Percentiles rank a stretch among this genome's conserved stretches.
These are phyloP conservation scores for Epinotia ramella DNA, from an alignment of 2,888 invertebrate species.

Conservation along the genomic window DNA sequence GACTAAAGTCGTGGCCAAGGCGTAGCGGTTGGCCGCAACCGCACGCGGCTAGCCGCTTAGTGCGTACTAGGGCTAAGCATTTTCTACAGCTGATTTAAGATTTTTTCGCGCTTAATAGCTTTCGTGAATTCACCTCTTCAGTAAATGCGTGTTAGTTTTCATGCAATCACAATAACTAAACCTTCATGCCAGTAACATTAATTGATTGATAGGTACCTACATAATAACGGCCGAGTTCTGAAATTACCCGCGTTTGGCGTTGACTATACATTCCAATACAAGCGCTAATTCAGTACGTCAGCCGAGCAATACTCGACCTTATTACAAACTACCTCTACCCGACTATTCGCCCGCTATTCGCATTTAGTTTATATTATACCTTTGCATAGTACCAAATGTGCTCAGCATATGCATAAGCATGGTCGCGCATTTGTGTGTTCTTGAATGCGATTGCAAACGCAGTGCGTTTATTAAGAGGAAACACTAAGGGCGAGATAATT, in stretches of 20 bases:
- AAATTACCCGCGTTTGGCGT: neutral
- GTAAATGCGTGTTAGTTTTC: too few species aligned
- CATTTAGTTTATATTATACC: slow-evolving; percentile 36
- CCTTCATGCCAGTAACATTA: neutral
- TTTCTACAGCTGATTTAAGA: too few species aligned
- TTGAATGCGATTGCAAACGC: neutral
- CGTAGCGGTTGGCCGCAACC: too few species aligned
- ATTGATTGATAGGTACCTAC: neutral
- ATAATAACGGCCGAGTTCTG: neutral
- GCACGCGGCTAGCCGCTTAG: too few species aligned
- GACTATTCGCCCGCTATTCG: slow-evolving; percentile 20
- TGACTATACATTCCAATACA: slow-evolving; percentile 1
- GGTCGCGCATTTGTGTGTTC: neutral
- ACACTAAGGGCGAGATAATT: too few species aligned
- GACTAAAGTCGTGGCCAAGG: too few species aligned
- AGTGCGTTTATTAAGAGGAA: too few species aligned
- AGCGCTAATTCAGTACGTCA: slow-evolving; percentile 1
- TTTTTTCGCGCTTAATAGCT: too few species aligned
- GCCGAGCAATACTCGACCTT: neutral
- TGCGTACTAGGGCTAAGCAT: too few species aligned
- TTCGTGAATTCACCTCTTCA: too few species aligned
- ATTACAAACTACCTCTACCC: slow-evolving; percentile 21
- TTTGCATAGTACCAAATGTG: slow-evolving; percentile 18
- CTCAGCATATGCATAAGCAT: slow-evolving; percentile 21
- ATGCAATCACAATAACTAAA: too few species aligned